A percentile compares a stretch with the other conserved stretches of the same genome.
These are phyloP conservation scores for Chironomus tepperi DNA, from an alignment of 1,140 invertebrate genomes.

Conservation along the genomic window DNA sequence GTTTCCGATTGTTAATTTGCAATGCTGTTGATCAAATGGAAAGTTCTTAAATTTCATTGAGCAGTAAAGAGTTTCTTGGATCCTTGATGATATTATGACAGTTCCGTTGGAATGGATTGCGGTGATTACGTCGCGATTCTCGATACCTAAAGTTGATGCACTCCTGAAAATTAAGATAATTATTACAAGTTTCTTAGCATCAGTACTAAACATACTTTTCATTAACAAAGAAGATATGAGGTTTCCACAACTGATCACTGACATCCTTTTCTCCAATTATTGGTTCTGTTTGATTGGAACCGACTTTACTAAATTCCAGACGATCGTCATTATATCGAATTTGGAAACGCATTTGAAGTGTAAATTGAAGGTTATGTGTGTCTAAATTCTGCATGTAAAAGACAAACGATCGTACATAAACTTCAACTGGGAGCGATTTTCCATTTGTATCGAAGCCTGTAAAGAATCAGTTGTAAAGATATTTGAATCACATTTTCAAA, in stretches of 20 bases:
- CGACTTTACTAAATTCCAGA: constrained; percentile 48
- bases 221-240: constrained; percentile 62
- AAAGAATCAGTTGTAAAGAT: constrained; percentile 27
- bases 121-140: constrained; percentile 60
- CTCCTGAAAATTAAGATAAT: constrained; percentile 37
- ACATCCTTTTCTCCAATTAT: constrained; percentile 56
- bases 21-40: constrained; percentile 66
- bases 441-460: neutral
- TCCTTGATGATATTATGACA: constrained; percentile 57
- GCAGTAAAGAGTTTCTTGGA: constrained; percentile 63
- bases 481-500: neutral
- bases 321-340: constrained; percentile 58
- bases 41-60: constrained; percentile 69
- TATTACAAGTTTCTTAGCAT: no score
- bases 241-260: constrained; percentile 58
- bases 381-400: constrained; percentile 61
- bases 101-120: constrained; percentile 59
- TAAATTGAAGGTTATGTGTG: constrained; percentile 65
- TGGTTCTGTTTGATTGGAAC: constrained; percentile 45
- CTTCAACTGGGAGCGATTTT: constrained; percentile 41
- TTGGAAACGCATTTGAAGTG: constrained; percentile 62
- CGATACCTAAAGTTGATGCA: constrained; percentile 59
- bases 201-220: constrained; percentile 41
- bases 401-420: constrained; percentile 52
- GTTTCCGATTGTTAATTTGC: constrained; percentile 67